Evolutionary conservation across 2,797 vertebrate genomes (phyloP).

Genomic region (Amniataba percoides): DNA sequence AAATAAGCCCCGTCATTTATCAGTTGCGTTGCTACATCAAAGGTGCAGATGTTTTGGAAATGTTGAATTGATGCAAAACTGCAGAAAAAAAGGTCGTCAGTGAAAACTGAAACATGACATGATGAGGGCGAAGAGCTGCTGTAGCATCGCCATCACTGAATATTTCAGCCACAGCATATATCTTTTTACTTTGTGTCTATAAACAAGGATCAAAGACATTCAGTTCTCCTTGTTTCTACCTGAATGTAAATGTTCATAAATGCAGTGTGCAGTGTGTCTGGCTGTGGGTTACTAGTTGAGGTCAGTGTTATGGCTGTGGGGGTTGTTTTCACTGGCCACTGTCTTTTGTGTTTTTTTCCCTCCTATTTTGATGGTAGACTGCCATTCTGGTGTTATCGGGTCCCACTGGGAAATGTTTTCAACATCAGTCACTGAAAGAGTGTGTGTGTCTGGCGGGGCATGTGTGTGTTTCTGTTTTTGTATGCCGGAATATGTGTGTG

Average conservation of each 20-base stretch:
- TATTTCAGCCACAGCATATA: constrained; percentile 10
- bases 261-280: constrained; percentile 28
- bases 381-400: constrained; percentile 56
- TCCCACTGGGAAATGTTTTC: constrained; percentile 72
- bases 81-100: too few relatives aligned
- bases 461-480: constrained; percentile 35
- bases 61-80: constrained; percentile 6
- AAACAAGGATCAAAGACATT: constrained; percentile 26
- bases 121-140: background rate
- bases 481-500: constrained; percentile 23
- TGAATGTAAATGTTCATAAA: constrained; percentile 53
- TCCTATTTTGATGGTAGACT: constrained; percentile 58
- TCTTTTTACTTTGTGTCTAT: constrained; percentile 31
- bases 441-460: constrained; percentile 20
- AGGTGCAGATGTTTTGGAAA: background rate
- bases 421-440: constrained; percentile 57
- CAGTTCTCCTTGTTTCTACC: constrained; percentile 4
- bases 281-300: constrained; percentile 53
- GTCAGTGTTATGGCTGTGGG: constrained; percentile 50
- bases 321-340: constrained; percentile 57
- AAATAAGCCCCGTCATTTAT: background rate
- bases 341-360: constrained; percentile 30
- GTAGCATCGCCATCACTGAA: background rate
- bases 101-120: background rate
- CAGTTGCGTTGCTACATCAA: background rate